phyloP scores from a whole-genome alignment of 2,888 invertebrate species.

The Orthosia gracilis region DNA sequence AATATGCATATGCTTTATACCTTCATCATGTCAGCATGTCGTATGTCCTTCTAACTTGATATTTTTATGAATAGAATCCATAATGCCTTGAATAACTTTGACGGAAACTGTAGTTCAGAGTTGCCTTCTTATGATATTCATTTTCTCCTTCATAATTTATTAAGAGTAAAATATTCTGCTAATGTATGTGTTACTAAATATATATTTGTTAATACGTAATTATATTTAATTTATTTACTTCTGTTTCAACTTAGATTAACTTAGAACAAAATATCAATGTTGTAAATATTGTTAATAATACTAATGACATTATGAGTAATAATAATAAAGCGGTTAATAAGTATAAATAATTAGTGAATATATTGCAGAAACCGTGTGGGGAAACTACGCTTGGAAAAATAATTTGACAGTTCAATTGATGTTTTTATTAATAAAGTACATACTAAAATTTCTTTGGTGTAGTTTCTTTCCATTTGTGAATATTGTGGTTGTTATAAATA shows the following conservation, averaged over 20 bases:
- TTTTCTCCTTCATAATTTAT: slow-evolving; percentile 38
- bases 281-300: slow-evolving; percentile 82
- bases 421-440: slow-evolving; percentile 82
- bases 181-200: slow-evolving; percentile 35
- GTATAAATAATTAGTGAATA: slow-evolving; percentile 70
- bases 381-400: slow-evolving; percentile 91
- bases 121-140: slow-evolving; percentile 39
- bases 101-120: slow-evolving; percentile 33
- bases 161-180: slow-evolving; percentile 29
- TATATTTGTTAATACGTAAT: slow-evolving; percentile 36
- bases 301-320: slow-evolving; percentile 68
- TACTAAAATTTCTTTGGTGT: slow-evolving; percentile 83
- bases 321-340: slow-evolving; percentile 60
- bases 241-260: slow-evolving; percentile 56
- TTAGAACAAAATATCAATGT: slow-evolving; percentile 71
- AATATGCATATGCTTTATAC: slow-evolving; percentile 18
- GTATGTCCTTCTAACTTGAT: slow-evolving; percentile 17
- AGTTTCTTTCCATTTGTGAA: slow-evolving; percentile 86
- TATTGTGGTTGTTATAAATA: slow-evolving; percentile 77
- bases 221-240: slow-evolving; percentile 46
- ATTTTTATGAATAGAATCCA: slow-evolving; percentile 6
- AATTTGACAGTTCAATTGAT: slow-evolving; percentile 86
- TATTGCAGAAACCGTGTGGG: slow-evolving; percentile 88
- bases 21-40: slow-evolving; percentile 16
- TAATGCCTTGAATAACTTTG: slow-evolving; percentile 37